Conservation (phyloP, 2,797 vertebrate genomes). For the Nothura maculosa region DNA sequence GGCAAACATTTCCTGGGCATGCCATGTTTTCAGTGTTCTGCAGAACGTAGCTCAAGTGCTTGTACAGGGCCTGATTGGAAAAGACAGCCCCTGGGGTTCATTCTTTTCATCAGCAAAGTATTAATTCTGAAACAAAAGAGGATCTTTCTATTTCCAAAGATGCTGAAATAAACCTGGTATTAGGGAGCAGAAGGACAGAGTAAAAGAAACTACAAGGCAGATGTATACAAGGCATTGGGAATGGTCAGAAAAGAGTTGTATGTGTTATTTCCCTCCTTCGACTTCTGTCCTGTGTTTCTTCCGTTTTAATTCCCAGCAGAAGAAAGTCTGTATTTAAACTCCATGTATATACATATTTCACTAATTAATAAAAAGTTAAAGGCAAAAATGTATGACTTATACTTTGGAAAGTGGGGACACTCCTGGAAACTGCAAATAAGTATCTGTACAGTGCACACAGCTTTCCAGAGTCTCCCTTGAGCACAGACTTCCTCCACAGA, state of each 20-base stretch:
- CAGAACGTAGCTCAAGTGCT: constrained; percentile 64
- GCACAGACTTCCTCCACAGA: neutral
- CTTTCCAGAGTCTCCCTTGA: neutral
- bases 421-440: neutral
- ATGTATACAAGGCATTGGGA: neutral
- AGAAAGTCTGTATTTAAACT: neutral
- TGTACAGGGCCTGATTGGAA: constrained; percentile 68
- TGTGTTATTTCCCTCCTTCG: neutral
- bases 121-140: constrained; percentile 60
- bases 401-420: neutral
- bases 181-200: constrained; percentile 27
- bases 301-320: neutral
- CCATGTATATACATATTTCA: neutral
- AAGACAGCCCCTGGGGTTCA: constrained; percentile 69
- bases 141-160: constrained; percentile 63
- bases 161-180: constrained; percentile 40
- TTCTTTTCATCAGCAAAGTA: constrained; percentile 66
- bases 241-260: neutral
- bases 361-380: constrained; percentile 1
- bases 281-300: neutral
- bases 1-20: constrained; percentile 78
- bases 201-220: constrained; percentile 31
- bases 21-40: constrained; percentile 70
- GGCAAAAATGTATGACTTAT: neutral
- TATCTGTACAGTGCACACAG: neutral